phyloP scores from a whole-genome alignment of 2,797 vertebrate genomes.

The Gallinago solitaria region DNA sequence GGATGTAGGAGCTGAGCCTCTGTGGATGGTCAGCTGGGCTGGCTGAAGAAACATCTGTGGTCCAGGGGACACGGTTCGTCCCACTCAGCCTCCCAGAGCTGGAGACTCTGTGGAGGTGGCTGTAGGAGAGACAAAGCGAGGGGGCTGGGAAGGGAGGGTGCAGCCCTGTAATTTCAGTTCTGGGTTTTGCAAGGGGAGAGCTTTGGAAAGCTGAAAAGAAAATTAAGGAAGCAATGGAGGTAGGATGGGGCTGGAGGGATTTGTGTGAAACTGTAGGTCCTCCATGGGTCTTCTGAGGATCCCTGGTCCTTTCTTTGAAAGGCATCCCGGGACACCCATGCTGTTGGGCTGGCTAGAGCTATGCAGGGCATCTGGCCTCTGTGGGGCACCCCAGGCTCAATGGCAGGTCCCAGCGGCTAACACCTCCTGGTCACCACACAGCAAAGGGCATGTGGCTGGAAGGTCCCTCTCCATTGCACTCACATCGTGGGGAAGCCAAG shows the following conservation, averaged over 20 bases:
- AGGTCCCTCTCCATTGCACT: neutral
- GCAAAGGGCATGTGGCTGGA: neutral
- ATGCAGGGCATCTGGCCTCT: neutral
- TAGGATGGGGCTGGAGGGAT: neutral
- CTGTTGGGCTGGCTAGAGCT: neutral
- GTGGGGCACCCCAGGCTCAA: neutral
- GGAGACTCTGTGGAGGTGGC: neutral
- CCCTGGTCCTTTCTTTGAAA: neutral
- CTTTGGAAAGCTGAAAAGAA: conserved; percentile 16
- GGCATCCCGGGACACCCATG: fast-evolving
- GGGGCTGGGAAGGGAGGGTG: neutral
- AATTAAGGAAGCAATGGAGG: conserved; percentile 13
- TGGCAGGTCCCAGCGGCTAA: neutral
- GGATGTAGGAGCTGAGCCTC: neutral
- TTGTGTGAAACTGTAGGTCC: neutral
- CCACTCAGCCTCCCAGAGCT: neutral
- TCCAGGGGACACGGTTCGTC: neutral
- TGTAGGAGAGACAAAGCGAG: neutral
- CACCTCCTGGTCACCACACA: neutral
- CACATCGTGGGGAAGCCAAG: neutral
- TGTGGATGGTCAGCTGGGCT: neutral
- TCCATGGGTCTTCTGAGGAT: neutral
- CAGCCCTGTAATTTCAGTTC: conserved; percentile 34
- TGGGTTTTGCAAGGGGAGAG: conserved; percentile 54
- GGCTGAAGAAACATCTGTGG: neutral